Conservation (phyloP, 2,797 vertebrate genomes). For the Monodelphis domestica region DNA sequence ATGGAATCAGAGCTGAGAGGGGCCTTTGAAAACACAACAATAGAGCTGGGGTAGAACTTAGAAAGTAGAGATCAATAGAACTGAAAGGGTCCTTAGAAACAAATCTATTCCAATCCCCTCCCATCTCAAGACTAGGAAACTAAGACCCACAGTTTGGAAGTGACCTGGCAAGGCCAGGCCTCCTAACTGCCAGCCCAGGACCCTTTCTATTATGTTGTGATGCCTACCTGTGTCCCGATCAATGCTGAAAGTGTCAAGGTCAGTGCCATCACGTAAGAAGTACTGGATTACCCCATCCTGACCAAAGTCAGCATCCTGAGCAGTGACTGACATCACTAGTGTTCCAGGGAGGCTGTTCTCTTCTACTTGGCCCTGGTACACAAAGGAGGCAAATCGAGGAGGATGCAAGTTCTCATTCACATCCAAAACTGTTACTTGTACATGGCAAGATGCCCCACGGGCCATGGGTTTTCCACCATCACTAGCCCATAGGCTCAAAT, state of each 20-base stretch:
- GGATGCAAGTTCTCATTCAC: slow-evolving; percentile 95
- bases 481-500: slow-evolving; percentile 92
- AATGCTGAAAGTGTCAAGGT: slow-evolving; percentile 91
- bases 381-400: slow-evolving; percentile 92
- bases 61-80: neutral
- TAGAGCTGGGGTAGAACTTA: neutral
- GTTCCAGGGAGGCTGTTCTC: slow-evolving; percentile 92
- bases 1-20: neutral
- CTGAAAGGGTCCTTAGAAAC: neutral
- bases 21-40: neutral
- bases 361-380: slow-evolving; percentile 89
- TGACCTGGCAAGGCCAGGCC: neutral
- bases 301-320: slow-evolving; percentile 91
- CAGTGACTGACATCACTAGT: slow-evolving; percentile 87
- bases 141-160: slow-evolving; percentile 23
- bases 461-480: slow-evolving; percentile 92
- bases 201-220: neutral
- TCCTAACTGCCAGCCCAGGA: neutral
- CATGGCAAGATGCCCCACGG: slow-evolving; percentile 92
- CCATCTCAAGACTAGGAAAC: slow-evolving; percentile 8
- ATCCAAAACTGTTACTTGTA: slow-evolving; percentile 93
- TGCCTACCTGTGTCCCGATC: slow-evolving; percentile 93
- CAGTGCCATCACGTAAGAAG: slow-evolving; percentile 92
- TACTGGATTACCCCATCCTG: slow-evolving; percentile 93
- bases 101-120: neutral